These are phyloP conservation scores for Holocentrus rufus DNA, from an alignment of 2,797 vertebrate genomes.

Conservation along the genomic window DNA sequence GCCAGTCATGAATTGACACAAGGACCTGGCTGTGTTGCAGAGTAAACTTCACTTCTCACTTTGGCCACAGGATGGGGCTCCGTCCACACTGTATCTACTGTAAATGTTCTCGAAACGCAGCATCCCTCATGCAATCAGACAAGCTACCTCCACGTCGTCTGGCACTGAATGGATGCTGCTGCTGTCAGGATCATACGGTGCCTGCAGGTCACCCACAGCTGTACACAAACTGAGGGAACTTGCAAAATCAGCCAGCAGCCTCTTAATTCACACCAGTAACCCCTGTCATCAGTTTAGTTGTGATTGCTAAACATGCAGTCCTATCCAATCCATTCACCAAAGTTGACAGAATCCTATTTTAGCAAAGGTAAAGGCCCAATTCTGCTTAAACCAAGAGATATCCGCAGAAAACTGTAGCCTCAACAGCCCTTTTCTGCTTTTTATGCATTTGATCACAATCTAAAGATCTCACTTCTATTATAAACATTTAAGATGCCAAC, in stretches of 20 bases:
- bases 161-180: neutral
- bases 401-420: neutral
- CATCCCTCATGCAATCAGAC: neutral
- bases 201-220: neutral
- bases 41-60: conserved; percentile 11
- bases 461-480: neutral
- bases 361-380: neutral
- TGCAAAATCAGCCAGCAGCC: neutral
- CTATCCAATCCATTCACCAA: conserved; percentile 10
- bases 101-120: neutral
- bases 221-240: neutral
- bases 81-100: conserved; percentile 16
- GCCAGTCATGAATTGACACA: neutral
- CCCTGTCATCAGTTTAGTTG: neutral
- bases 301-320: neutral
- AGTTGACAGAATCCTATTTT: neutral
- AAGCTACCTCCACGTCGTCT: neutral
- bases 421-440: neutral
- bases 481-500: neutral
- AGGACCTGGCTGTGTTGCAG: neutral
- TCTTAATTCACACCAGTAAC: neutral
- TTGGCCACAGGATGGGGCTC: conserved; percentile 60
- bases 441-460: too few species aligned
- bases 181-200: conserved; percentile 1
- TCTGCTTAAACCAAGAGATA: neutral